These are phyloP conservation scores for Cremastinae sp. DNA, from an alignment of 2,888 invertebrate species.

Conservation along the genomic window DNA sequence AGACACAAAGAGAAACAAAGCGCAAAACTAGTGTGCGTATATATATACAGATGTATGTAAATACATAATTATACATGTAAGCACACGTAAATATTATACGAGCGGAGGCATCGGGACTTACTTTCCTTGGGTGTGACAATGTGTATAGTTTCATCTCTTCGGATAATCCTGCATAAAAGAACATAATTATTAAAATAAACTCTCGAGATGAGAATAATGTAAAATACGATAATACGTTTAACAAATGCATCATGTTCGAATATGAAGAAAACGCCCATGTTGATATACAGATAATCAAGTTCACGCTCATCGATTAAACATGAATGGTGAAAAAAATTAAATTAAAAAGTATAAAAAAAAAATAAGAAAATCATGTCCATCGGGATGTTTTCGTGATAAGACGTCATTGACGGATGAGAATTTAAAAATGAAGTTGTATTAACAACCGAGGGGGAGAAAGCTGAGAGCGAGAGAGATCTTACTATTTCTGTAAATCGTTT, in stretches of 20 bases:
- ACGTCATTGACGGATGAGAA: conserved; percentile 33
- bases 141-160: conserved; percentile 68
- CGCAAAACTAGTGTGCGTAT: conserved; percentile 23
- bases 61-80: conserved; percentile 24
- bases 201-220: conserved; percentile 44
- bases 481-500: conserved; percentile 65
- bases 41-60: conserved; percentile 32
- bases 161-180: conserved; percentile 62
- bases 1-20: conserved; percentile 11
- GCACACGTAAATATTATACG: conserved; percentile 36
- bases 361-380: conserved; percentile 24
- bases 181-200: conserved; percentile 5
- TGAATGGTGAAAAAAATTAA: conserved; percentile 37
- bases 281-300: conserved; percentile 47
- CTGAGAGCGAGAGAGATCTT: conserved; percentile 41
- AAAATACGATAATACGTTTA: conserved; percentile 52
- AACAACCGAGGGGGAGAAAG: conserved; percentile 1
- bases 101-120: conserved; percentile 74
- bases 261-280: conserved; percentile 34
- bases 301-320: conserved; percentile 34
- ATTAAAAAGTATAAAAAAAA: conserved; percentile 25
- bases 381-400: conserved; percentile 23
- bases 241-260: conserved; percentile 53
- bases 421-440: conserved; percentile 19
- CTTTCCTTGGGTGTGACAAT: conserved; percentile 68